These are phyloP conservation scores for Poecile atricapillus DNA, from an alignment of 2,113 vertebrate species.

Conservation along the genomic window DNA sequence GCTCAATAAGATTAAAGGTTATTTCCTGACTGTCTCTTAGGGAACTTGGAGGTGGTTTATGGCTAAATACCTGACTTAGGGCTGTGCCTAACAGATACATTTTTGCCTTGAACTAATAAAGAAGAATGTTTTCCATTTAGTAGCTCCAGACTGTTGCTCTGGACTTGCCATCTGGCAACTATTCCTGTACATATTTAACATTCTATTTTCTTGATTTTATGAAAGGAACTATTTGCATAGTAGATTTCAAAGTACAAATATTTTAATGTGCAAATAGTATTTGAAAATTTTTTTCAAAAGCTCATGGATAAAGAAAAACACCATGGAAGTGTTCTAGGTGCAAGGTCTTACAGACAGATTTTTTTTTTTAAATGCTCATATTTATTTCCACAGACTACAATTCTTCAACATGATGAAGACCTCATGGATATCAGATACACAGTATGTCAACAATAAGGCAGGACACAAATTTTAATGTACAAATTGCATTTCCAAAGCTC, in stretches of 20 bases:
- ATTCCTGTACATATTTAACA: conserved; percentile 17
- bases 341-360: not conserved
- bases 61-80: not conserved
- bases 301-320: not conserved
- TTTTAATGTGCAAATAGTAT: not conserved
- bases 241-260: not conserved
- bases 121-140: conserved; percentile 13
- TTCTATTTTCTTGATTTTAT: conserved; percentile 39
- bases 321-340: not conserved
- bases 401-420: not conserved
- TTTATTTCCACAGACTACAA: not conserved
- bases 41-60: not conserved
- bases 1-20: not conserved
- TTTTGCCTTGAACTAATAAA: conserved; percentile 6
- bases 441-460: not conserved
- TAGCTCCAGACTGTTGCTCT: not conserved
- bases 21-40: not conserved
- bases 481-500: not conserved
- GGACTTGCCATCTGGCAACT: not conserved
- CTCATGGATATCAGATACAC: not conserved
- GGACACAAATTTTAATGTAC: not conserved
- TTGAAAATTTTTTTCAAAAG: not conserved
- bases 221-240: conserved; percentile 21
- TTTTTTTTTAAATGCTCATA: not conserved
- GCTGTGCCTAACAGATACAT: not conserved